Evolutionary conservation across 2,113 vertebrate species (phyloP), one percentile per base, ranked within the genome.

Genomic region (Morphnarchus princeps): DNA sequence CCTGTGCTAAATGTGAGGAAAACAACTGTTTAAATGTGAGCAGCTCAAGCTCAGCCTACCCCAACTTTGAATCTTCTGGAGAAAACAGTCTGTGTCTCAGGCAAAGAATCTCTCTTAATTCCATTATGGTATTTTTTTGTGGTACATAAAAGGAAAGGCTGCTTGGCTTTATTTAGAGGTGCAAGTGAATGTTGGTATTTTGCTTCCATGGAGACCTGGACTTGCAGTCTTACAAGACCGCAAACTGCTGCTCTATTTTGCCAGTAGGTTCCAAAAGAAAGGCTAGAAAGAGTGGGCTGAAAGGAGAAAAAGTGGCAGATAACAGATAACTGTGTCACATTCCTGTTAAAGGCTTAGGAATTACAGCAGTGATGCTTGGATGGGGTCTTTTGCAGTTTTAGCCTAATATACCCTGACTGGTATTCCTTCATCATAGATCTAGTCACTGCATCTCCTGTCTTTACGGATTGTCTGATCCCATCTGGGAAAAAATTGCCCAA

Each of bases 141-240:
- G 83, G n/a, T 42, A 45, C 17, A 22, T 58, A 29, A 73, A 95
- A 78, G 83, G 73, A 54, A 87, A 84, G n/a, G 83, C 90, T 87
- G 82, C 79, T 87, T 25, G 26, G 67, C 59, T 93, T 84, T 82
- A 67, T 86, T 87, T 70, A 67, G 82, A 90, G 93, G 91, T 89
- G 72, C 79, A 71, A 88, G 72, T 32, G 74, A 59, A 94, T 87
- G 61, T 93, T 72, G 87, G 40, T 70, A 10, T 81, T 96, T 87
- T 91, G 96, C 95, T 96, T 95, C 93, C 91, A 95, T 89, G 91
- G 96, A 95, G 89, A 93, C 84, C 73, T 42, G 77, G 83, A 84
- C 65, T 38, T 59, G 29, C 42, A 72, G 70, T 65, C 77, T 71
- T 78, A 36, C 3, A 13, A 86, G 89, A 36, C 54, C n/a, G 62